phyloP scores from a whole-genome alignment of 2,113 vertebrate species.

The Heterotilapia buettikoferi region DNA sequence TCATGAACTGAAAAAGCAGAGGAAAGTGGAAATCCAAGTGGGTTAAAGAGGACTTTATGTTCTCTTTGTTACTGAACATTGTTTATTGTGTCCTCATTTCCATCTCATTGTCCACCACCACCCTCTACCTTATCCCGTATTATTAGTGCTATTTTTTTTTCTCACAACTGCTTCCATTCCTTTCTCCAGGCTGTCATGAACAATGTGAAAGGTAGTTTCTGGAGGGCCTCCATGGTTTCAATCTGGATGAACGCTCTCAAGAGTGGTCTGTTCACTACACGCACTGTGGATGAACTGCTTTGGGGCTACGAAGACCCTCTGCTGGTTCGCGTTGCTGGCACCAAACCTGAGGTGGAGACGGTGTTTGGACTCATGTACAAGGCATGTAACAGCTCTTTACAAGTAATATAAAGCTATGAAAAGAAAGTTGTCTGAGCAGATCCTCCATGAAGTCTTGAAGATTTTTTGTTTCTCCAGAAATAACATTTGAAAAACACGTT shows the following conservation, averaged over 20 bases:
- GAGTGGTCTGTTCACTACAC: slow-evolving; percentile 73
- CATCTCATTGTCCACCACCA: background rate
- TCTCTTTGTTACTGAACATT: background rate
- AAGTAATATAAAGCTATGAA: background rate
- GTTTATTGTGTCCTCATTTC: background rate
- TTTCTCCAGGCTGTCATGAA: slow-evolving; percentile 80
- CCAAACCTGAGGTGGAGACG: slow-evolving; percentile 61
- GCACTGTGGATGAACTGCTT: slow-evolving; percentile 79
- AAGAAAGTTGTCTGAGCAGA: background rate
- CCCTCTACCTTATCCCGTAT: background rate
- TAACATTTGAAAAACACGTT: background rate
- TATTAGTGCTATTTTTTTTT: background rate
- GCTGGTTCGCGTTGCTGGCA: slow-evolving; percentile 46
- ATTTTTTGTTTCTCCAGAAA: background rate
- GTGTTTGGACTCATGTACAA: slow-evolving; percentile 86
- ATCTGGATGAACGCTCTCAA: slow-evolving; percentile 16
- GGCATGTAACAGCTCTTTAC: slow-evolving; percentile 56
- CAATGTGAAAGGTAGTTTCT: slow-evolving; percentile 52
- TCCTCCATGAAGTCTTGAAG: background rate
- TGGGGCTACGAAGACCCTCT: slow-evolving; percentile 91
- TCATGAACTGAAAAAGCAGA: background rate
- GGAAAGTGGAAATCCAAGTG: background rate
- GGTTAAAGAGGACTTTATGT: background rate
- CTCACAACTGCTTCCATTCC: background rate
- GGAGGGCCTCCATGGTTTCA: background rate